Base-by-base conservation (phyloP, 2,113 vertebrate genomes). In the Phoenicopterus ruber region DNA sequence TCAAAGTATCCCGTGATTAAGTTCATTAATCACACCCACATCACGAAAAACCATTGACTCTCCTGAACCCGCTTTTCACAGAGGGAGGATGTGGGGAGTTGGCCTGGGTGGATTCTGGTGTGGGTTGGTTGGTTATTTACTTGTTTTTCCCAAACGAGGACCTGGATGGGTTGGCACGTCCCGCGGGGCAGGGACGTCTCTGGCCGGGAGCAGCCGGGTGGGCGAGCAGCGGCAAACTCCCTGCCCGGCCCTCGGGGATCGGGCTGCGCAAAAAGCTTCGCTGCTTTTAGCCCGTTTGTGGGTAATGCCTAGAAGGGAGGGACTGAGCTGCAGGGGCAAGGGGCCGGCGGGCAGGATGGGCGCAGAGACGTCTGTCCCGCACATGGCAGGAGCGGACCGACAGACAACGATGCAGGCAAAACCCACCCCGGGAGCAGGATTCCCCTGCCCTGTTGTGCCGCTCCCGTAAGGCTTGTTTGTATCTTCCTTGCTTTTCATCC, bases 1-100 rank as follows among this genome's bases (percentile, higher is more conserved):
- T 96, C 93, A 97, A 95, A 96, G 88, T 76, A 1, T 89, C 88
- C 93, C 47, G 86, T 93, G 94, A 94, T 94, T 80, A 82, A 94
- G 62, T 86, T 93, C 72, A 83, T 94, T 96, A 93, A 95, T 92
- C 93, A 92, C 94, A 57, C 89, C 94, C 91, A 95, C 82, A 21
- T 7, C 63, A 2, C 11, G 65, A 62, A 94, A 92, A 83, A 59
- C 44, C 88, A 52, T 65, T 5, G 55, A 28, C 84, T 93, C 88
- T 16, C 59, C 93, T 85, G 87, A 77, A 57, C 69, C 36, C 91
- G 2, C 70, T 86, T 66, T 38, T 69, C 38, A 7, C 63, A 34
- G 36, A n/a, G 73, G 90, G 78, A 95, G 76, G 91, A 32, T 0
- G 11, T 2, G 57, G 49, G 77, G 69, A 36, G 32, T 7, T 52